Conservation (phyloP, 2,888 invertebrate genomes). For the Thymelicus sylvestris region DNA sequence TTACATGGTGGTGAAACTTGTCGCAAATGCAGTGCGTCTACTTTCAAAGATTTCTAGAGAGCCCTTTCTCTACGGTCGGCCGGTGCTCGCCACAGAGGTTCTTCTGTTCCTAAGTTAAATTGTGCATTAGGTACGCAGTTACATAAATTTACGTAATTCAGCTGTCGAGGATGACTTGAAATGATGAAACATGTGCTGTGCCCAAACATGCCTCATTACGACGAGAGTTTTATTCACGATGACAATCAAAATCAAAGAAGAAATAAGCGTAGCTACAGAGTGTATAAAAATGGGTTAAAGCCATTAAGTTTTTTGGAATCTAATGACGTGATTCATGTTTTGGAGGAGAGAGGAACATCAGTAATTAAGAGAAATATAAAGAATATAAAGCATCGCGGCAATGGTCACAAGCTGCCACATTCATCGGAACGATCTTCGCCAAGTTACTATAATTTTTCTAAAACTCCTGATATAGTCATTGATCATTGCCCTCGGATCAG, state of each 20-base stretch:
- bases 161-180: conserved; percentile 39
- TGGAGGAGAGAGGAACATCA: conserved; percentile 72
- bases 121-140: conserved; percentile 22
- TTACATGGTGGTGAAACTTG: conserved; percentile 49
- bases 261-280: conserved; percentile 81
- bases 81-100: conserved; percentile 54
- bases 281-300: conserved; percentile 75
- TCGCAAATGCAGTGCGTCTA: conserved; percentile 54
- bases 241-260: conserved; percentile 78
- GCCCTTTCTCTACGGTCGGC: conserved; percentile 62
- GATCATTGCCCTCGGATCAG: conserved; percentile 72
- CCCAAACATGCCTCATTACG: conserved; percentile 78
- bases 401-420: conserved; percentile 48
- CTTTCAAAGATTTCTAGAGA: conserved; percentile 76
- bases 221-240: conserved; percentile 79
- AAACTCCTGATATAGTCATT: conserved; percentile 68
- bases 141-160: conserved; percentile 29
- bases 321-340: conserved; percentile 64
- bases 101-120: conserved; percentile 41
- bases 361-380: conserved; percentile 76
- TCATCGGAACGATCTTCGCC: conserved; percentile 15
- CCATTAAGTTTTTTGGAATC: conserved; percentile 66
- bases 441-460: conserved; percentile 43
- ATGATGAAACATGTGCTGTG: conserved; percentile 46
- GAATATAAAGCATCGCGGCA: conserved; percentile 71